These are phyloP conservation scores for Drosophila cognata DNA, from an alignment of 2,888 invertebrate genomes.

Conservation along the genomic window DNA sequence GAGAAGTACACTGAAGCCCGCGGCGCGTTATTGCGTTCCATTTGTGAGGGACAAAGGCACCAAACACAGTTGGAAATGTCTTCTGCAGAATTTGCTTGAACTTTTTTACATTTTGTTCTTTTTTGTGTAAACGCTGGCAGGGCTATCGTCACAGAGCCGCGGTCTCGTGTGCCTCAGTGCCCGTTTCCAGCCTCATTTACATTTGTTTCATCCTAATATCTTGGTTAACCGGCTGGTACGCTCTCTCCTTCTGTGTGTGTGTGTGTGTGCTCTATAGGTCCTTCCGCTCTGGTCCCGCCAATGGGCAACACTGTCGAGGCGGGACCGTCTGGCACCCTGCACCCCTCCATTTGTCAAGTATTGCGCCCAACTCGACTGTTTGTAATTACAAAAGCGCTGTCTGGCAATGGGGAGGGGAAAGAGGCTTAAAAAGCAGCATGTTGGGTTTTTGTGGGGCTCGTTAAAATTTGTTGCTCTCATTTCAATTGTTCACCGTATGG, in stretches of 20 bases:
- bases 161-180: constrained; percentile 4
- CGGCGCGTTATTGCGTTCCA: constrained; percentile 58
- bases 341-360: constrained; percentile 73
- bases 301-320: constrained; percentile 8
- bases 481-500: constrained; percentile 62
- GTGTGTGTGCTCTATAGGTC: constrained; percentile 14
- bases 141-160: constrained; percentile 31
- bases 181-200: constrained; percentile 61
- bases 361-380: constrained; percentile 72
- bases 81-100: constrained; percentile 61
- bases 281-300: constrained; percentile 14
- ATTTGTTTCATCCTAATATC: constrained; percentile 79
- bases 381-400: constrained; percentile 71
- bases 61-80: constrained; percentile 73
- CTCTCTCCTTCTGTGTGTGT: not conserved
- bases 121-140: constrained; percentile 34
- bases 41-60: constrained; percentile 51
- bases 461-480: constrained; percentile 80
- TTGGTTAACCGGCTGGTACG: constrained; percentile 71
- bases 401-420: constrained; percentile 33
- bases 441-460: constrained; percentile 76
- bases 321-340: constrained; percentile 7
- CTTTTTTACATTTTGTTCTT: constrained; percentile 29
- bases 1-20: constrained; percentile 39
- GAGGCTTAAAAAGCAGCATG: constrained; percentile 68